These are phyloP conservation scores for Meandrina meandrites DNA, from an alignment of 92 coral and sea anemone species.

Conservation along the genomic window DNA sequence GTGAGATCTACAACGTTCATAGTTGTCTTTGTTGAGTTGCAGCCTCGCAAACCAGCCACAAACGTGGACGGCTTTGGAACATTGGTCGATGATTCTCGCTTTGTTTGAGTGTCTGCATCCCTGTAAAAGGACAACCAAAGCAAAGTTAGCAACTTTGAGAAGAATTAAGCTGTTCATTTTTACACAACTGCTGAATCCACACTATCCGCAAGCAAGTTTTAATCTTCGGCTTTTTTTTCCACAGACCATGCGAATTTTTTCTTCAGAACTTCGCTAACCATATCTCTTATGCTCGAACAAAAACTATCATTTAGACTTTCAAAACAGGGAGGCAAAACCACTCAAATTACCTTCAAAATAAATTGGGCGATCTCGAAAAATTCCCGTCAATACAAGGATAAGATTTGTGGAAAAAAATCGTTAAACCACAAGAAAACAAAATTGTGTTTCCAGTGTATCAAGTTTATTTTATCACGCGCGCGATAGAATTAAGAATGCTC, in stretches of 20 bases:
- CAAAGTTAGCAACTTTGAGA: neutral
- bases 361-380: too few relatives aligned
- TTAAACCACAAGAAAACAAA: too few relatives aligned
- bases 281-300: too few relatives aligned
- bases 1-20: constrained; percentile 94
- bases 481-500: too few relatives aligned
- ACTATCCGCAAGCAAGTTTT: neutral
- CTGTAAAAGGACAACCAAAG: constrained; percentile 48
- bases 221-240: neutral
- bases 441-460: too few relatives aligned
- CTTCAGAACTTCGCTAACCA: neutral
- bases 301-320: too few relatives aligned
- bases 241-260: neutral
- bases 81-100: constrained; percentile 91
- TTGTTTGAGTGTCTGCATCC: constrained; percentile 86
- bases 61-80: constrained; percentile 97
- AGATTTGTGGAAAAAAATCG: neutral
- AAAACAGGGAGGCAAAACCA: too few relatives aligned
- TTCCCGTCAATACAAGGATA: too few relatives aligned
- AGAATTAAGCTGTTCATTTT: neutral
- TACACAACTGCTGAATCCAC: neutral
- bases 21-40: constrained; percentile 98
- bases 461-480: too few relatives aligned
- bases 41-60: constrained; percentile 96
- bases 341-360: too few relatives aligned